Conservation (phyloP, 2,113 vertebrate genomes). For the Seriola dumerili region DNA sequence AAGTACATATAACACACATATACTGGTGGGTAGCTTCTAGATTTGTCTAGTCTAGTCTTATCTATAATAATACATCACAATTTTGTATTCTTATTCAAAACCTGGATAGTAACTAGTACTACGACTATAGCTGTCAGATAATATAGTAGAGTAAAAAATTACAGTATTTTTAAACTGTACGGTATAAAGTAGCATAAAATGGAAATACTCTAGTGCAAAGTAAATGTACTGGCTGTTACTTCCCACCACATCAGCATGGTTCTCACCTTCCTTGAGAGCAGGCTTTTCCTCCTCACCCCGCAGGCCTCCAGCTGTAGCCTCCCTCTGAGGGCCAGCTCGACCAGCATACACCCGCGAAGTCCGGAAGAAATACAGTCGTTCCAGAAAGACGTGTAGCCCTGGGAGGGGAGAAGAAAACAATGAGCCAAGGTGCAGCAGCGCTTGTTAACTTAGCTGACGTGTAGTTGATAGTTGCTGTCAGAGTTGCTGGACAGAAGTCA, state of each 20-base stretch:
- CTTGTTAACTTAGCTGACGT: constrained; percentile 70
- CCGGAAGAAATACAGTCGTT: constrained; percentile 99
- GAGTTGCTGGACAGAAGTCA: constrained; percentile 1
- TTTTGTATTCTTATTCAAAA: too few relatives aligned
- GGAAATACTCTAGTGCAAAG: not conserved
- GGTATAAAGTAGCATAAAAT: too few relatives aligned
- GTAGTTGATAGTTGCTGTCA: constrained; percentile 14
- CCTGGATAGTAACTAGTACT: too few relatives aligned
- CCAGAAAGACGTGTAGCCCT: constrained; percentile 99
- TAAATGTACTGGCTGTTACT: not conserved
- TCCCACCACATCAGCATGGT: not conserved
- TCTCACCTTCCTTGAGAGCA: constrained; percentile 94
- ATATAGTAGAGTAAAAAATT: too few relatives aligned
- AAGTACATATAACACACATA: too few relatives aligned
- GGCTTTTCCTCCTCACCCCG: constrained; percentile 97
- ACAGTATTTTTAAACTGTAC: too few relatives aligned
- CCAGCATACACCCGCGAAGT: constrained; percentile 97
- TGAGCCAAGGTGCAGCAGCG: not conserved
- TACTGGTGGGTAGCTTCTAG: too few relatives aligned
- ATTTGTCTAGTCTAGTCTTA: too few relatives aligned
- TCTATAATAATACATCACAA: too few relatives aligned
- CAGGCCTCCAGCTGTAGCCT: constrained; percentile 94
- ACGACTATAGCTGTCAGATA: too few relatives aligned
- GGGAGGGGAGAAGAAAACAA: not conserved
- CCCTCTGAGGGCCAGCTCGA: constrained; percentile 94